Percentiles rank a stretch among this genome's conserved stretches.
phyloP scores from a whole-genome alignment of 2,113 vertebrate species.

The Philantomba maxwellii region DNA sequence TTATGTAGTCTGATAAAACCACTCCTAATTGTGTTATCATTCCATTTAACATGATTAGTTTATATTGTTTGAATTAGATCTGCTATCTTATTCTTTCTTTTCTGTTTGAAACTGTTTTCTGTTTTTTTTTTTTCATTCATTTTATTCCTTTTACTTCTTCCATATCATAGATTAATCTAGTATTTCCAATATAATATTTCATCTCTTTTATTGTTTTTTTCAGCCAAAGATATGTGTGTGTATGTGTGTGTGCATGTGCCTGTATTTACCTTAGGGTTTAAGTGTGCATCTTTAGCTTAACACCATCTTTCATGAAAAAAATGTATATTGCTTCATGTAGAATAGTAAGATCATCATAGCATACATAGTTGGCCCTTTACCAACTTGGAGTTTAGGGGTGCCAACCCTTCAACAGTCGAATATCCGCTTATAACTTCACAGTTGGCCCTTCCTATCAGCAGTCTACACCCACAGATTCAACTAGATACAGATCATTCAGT shows the following conservation, averaged over 20 bases:
- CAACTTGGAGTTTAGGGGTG: neutral
- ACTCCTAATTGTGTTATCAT: neutral
- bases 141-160: neutral
- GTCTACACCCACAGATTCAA: neutral
- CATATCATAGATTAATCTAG: neutral
- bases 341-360: neutral
- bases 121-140: neutral
- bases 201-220: neutral
- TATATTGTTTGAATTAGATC: neutral
- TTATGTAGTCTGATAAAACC: neutral
- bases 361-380: neutral
- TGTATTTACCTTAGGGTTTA: neutral
- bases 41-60: neutral
- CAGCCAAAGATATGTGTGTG: neutral
- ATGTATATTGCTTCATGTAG: neutral
- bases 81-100: neutral
- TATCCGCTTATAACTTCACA: neutral
- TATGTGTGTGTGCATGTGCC: rapidly evolving
- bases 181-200: neutral
- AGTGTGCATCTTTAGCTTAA: neutral
- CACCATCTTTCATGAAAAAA: neutral
- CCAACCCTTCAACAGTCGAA: neutral
- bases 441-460: neutral
- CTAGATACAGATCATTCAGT: neutral
- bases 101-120: neutral